These are phyloP conservation scores for Cheilosia vulpina DNA, from an alignment of 2,888 invertebrate genomes.

Conservation along the genomic window DNA sequence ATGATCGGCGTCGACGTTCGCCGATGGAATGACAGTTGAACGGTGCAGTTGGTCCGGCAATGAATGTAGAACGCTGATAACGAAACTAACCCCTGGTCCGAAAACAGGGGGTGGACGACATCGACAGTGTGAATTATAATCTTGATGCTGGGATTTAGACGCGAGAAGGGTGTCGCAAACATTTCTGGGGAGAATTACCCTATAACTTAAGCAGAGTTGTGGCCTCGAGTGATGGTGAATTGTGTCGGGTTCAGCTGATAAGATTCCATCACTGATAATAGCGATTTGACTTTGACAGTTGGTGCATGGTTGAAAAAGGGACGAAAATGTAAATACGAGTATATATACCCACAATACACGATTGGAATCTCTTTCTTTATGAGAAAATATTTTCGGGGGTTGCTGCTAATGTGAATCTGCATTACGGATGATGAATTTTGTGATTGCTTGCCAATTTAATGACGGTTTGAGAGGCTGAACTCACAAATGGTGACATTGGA, in stretches of 20 bases:
- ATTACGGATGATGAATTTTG: not conserved
- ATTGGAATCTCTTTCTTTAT: not conserved
- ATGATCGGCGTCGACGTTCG: conserved; percentile 74
- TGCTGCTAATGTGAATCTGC: not conserved
- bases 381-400: not conserved
- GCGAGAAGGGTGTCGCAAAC: conserved; percentile 19
- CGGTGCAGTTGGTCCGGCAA: conserved; percentile 24
- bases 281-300: conserved; percentile 39
- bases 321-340: not conserved
- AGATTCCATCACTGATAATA: conserved; percentile 45
- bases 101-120: not conserved
- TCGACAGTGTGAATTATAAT: conserved; percentile 18
- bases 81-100: conserved; percentile 21
- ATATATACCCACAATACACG: not conserved
- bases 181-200: conserved; percentile 40
- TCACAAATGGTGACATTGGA: too few species aligned
- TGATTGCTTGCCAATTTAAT: too few species aligned
- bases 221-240: conserved; percentile 44
- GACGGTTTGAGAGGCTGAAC: too few species aligned
- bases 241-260: conserved; percentile 44
- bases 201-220: conserved; percentile 44
- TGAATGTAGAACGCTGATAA: conserved; percentile 59
- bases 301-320: conserved; percentile 6
- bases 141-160: conserved; percentile 29
- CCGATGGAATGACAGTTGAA: conserved; percentile 49